Percentiles rank a stretch among this genome's conserved stretches.
phyloP scores from a whole-genome alignment of 2,797 vertebrate species.

The Chanos chanos region DNA sequence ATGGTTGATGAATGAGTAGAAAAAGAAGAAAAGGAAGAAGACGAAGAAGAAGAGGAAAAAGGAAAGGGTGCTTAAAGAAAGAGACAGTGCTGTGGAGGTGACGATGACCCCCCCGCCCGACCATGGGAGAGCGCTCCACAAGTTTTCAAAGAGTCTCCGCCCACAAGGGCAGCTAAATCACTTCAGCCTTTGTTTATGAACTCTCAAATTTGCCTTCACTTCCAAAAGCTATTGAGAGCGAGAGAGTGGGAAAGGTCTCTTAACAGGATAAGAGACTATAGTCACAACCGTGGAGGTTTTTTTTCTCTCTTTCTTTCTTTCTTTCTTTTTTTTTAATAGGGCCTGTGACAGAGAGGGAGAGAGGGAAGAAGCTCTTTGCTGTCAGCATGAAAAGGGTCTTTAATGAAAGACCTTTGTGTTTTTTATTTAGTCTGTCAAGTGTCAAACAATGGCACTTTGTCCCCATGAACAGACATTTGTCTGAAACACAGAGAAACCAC shows the following conservation, averaged over 20 bases:
- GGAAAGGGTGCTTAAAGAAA: no score
- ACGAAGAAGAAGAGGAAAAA: no score
- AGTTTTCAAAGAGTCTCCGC: neutral
- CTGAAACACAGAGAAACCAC: slow-evolving; percentile 16
- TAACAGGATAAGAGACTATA: slow-evolving; percentile 23
- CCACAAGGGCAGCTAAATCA: slow-evolving; percentile 6
- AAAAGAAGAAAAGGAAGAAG: no score
- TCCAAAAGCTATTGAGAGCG: neutral
- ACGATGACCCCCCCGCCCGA: no score
- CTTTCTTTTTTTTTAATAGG: slow-evolving; percentile 22
- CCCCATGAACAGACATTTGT: slow-evolving; percentile 24
- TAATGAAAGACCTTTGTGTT: slow-evolving; percentile 37
- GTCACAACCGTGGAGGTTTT: slow-evolving; percentile 22
- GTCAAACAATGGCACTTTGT: slow-evolving; percentile 30
- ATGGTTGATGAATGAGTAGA: slow-evolving; percentile 2
- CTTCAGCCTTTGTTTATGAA: slow-evolving; percentile 20
- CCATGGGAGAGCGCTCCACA: no score
- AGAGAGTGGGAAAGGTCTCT: slow-evolving; percentile 22
- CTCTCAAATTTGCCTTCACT: slow-evolving; percentile 8
- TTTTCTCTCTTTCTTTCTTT: no score
- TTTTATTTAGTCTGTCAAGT: slow-evolving; percentile 36
- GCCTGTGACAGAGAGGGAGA: slow-evolving; percentile 21
- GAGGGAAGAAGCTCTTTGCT: slow-evolving; percentile 13
- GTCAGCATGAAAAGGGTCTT: slow-evolving; percentile 33
- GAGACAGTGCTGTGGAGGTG: slow-evolving; percentile 8